Evolutionary conservation across 2,113 vertebrate species (phyloP).

Genomic region (Limnothrissa miodon): DNA sequence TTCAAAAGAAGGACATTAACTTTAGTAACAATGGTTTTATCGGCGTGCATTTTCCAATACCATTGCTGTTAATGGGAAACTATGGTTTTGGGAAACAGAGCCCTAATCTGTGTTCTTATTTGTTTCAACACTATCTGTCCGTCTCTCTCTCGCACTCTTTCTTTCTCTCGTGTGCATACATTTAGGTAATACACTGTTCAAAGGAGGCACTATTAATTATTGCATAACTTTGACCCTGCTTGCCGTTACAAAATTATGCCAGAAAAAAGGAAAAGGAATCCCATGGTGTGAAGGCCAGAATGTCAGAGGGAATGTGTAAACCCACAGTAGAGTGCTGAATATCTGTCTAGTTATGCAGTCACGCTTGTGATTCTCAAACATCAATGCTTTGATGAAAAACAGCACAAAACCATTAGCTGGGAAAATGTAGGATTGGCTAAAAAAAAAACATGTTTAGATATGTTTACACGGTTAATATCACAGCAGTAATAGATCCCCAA

Average conservation of each 20-base stretch:
- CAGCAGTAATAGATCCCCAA: not conserved
- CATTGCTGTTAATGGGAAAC: no score
- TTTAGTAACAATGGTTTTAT: not conserved
- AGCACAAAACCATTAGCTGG: not conserved
- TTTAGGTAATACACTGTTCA: slow-evolving; percentile 48
- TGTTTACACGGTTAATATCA: not conserved
- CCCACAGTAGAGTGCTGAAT: not conserved
- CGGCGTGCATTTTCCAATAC: no score
- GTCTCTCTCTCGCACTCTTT: not conserved
- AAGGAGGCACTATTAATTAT: slow-evolving; percentile 79
- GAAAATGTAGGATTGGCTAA: not conserved
- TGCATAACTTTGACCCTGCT: slow-evolving; percentile 85
- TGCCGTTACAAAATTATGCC: slow-evolving; percentile 79
- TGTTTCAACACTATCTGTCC: not conserved
- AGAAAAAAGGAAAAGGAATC: slow-evolving; percentile 48
- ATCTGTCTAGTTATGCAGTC: not conserved
- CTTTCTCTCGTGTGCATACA: slow-evolving; percentile 11
- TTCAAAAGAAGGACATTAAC: not conserved
- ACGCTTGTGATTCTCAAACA: not conserved
- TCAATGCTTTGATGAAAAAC: not conserved
- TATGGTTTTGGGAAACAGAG: no score
- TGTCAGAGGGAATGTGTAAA: slow-evolving; percentile 11
- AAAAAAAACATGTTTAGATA: not conserved
- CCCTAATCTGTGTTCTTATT: not conserved
- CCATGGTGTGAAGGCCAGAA: slow-evolving; percentile 50